These are phyloP conservation scores for Chironex yamaguchii DNA, from an alignment of 30 jellyfish, hydroid and myxozoan species.

Conservation along the genomic window DNA sequence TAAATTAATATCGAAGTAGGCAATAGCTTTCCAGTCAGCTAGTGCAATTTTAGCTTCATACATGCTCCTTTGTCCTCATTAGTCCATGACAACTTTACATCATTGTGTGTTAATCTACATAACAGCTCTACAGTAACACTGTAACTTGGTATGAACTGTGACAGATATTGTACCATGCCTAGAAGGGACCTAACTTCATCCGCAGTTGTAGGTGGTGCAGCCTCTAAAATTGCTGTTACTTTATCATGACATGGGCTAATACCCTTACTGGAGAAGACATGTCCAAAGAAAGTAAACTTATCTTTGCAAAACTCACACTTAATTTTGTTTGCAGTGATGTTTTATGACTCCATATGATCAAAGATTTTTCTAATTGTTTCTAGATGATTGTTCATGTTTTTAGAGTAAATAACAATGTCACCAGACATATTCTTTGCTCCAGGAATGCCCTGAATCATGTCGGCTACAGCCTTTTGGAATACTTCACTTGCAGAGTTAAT, in stretches of 20 bases:
- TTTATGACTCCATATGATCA: constrained; percentile 7
- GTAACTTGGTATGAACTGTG: constrained; percentile 20
- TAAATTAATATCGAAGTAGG: constrained; percentile 35
- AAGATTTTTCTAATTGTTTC: constrained; percentile 23
- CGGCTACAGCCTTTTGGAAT: constrained; percentile 34
- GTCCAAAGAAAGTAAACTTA: no score
- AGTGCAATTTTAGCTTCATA: constrained; percentile 12
- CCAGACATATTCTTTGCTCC: constrained; percentile 48
- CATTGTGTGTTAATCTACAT: background rate
- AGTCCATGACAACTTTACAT: constrained; percentile 8
- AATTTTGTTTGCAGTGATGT: no score
- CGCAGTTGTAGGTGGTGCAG: background rate
- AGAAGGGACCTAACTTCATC: constrained; percentile 43
- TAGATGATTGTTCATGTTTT: no score
- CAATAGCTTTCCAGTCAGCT: constrained; percentile 6
- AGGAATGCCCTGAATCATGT: background rate
- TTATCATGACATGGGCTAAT: background rate
- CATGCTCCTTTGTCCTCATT: constrained; percentile 15
- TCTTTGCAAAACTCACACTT: no score
- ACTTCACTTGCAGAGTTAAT: constrained; percentile 21
- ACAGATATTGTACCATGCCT: constrained; percentile 3
- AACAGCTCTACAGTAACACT: background rate
- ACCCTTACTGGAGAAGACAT: background rate
- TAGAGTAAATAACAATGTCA: constrained; percentile 53
- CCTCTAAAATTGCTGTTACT: background rate